Percentiles rank a stretch among this genome's conserved stretches.
These are phyloP conservation scores for Synodontis membranacea DNA, from an alignment of 2,113 vertebrate genomes.

Conservation along the genomic window DNA sequence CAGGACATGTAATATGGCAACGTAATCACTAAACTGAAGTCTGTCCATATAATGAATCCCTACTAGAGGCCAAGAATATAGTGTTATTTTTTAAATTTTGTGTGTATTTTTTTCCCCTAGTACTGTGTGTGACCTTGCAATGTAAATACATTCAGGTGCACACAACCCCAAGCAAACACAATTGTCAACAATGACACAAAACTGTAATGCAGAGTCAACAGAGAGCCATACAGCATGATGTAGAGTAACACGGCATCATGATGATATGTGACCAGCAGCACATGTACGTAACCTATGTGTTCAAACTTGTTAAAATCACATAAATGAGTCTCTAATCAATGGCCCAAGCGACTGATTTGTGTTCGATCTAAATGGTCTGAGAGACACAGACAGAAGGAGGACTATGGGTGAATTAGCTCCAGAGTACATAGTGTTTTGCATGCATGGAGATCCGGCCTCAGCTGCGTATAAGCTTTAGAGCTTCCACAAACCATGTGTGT, in stretches of 20 bases:
- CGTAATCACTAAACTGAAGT: not conserved
- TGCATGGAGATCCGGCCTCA: conserved; percentile 1
- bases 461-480: conserved; percentile 25
- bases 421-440: conserved; percentile 34
- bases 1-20: not conserved
- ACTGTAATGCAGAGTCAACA: not conserved
- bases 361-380: not conserved
- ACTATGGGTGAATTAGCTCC: not conserved
- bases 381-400: not conserved
- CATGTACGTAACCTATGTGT: not conserved
- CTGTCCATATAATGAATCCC: not conserved
- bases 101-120: not conserved
- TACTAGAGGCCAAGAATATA: not conserved
- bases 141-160: not conserved
- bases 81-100: not conserved
- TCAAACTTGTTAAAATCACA: conserved; percentile 13
- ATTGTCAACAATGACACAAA: not conserved
- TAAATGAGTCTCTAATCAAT: conserved; percentile 13
- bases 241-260: not conserved
- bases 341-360: conserved; percentile 2
- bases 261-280: not conserved
- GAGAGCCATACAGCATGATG: not conserved
- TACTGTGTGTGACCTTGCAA: not conserved
- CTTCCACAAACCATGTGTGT: conserved; percentile 36
- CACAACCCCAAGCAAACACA: conserved; percentile 25